These are phyloP conservation scores for Chiropotes sagulatus DNA, from an alignment of 2,797 vertebrate genomes.

Conservation along the genomic window DNA sequence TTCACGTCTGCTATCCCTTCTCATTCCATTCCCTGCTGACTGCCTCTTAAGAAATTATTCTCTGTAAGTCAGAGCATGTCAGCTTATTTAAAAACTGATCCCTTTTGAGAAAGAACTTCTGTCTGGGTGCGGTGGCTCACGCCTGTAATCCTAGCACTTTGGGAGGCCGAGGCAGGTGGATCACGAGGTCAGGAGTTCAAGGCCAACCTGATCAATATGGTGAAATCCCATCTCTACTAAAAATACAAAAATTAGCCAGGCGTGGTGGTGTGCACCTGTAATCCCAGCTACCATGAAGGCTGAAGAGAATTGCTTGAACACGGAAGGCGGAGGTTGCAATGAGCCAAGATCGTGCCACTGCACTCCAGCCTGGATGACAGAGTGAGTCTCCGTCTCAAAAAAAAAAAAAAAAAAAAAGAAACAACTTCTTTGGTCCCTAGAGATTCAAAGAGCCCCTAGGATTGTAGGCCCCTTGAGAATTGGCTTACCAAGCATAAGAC, in stretches of 20 bases:
- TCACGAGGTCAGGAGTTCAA: no score
- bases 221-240: no score
- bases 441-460: not conserved
- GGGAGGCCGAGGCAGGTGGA: no score
- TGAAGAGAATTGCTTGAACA: not conserved
- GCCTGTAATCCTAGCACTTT: no score
- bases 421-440: not conserved
- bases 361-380: not conserved
- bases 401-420: no score
- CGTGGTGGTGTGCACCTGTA: no score
- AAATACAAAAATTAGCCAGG: no score
- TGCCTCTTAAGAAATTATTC: constrained; percentile 42
- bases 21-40: not conserved
- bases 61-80: constrained; percentile 39
- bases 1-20: not conserved
- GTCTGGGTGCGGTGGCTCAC: no score
- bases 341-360: not conserved
- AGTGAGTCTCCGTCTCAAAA: not conserved
- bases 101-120: constrained; percentile 16
- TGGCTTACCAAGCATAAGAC: not conserved
- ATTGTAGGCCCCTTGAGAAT: not conserved
- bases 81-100: constrained; percentile 27
- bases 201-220: no score
- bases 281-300: no score
- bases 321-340: accelerated